Base-by-base conservation (phyloP, 2,888 invertebrate genomes). In the Encarsia formosa region DNA sequence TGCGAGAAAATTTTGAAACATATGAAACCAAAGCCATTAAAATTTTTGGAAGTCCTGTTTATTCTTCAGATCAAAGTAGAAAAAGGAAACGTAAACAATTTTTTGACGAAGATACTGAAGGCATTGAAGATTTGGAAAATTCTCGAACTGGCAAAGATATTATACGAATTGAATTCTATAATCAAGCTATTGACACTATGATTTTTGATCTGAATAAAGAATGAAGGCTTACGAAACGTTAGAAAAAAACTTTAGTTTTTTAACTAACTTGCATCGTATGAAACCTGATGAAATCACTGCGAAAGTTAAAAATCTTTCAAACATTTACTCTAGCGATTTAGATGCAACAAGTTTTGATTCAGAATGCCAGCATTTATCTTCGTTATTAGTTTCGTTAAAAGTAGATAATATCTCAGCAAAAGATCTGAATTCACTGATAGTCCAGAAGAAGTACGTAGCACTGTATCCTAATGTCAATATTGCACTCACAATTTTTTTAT, bases 321-420 rank as follows among this genome's bases (percentile, higher is more conserved):
- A 24, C 8, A 19, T 18, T 34, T 49, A 49, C 37, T 19, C 40
- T 18, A 24, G 44, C 16, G 44, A 38, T 35, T 42, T 49, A 16
- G 38, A 22, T 38, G 35, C 41, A 42, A n/a, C n/a, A n/a, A 18
- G 35, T 34, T 35, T 41, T 18, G 15, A 24, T 35, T 19, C 43
- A 26, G 42, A 50, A 39, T 50, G 38, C 19, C 38, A 50, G 32
- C 50, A 50, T 15, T 34, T 44, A 16, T 32, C 32, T 6, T 20
- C 44, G 26, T 39, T 44, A 34, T 45, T 50, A 20, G 50, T 19
- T 44, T 19, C 50, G 15, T 41, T 19, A 20, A 34, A 2, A 23
- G 29, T 20, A 6, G 22, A 37, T 22, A 24, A 45, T 59, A 78
- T 83, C 76, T 71, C 49, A 3, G 23, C 15, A 11, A 40, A n/a